A percentile compares a stretch with the other conserved stretches of the same genome.
Conservation (phyloP, 2,888 invertebrate species). For the Leucophenga maculata region DNA sequence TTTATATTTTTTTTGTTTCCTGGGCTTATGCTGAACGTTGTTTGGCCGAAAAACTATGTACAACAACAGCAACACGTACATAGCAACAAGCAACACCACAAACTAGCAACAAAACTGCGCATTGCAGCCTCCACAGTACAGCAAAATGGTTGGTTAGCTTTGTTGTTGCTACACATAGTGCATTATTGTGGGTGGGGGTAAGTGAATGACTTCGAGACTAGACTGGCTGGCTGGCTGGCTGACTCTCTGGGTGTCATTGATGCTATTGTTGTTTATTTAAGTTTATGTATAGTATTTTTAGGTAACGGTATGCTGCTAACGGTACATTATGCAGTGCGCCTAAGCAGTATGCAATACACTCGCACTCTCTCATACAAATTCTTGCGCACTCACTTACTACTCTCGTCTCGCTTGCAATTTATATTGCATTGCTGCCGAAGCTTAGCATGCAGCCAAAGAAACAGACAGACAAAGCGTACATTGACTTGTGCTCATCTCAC, state of each 20-base stretch:
- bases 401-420: slow-evolving; percentile 46
- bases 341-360: not conserved
- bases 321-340: slow-evolving; percentile 16
- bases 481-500: not conserved
- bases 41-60: slow-evolving; percentile 54
- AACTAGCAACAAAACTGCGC: slow-evolving; percentile 35
- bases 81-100: slow-evolving; percentile 33
- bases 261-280: slow-evolving; percentile 64
- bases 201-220: not conserved
- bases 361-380: slow-evolving; percentile 42
- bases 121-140: slow-evolving; percentile 9
- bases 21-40: slow-evolving; percentile 53
- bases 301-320: slow-evolving; percentile 57
- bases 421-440: slow-evolving; percentile 9
- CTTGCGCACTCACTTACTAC: slow-evolving; percentile 29
- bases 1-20: not conserved
- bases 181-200: not conserved
- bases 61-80: slow-evolving; percentile 25
- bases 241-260: not conserved
- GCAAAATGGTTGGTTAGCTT: slow-evolving; percentile 15
- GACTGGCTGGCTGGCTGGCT: not conserved
- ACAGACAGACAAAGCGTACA: not conserved
- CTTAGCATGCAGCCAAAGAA: not conserved
- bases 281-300: slow-evolving; percentile 62
- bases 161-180: slow-evolving; percentile 10